Evolutionary conservation across 2,888 invertebrate genomes (phyloP).

Genomic region (Subacronicta megacephala): DNA sequence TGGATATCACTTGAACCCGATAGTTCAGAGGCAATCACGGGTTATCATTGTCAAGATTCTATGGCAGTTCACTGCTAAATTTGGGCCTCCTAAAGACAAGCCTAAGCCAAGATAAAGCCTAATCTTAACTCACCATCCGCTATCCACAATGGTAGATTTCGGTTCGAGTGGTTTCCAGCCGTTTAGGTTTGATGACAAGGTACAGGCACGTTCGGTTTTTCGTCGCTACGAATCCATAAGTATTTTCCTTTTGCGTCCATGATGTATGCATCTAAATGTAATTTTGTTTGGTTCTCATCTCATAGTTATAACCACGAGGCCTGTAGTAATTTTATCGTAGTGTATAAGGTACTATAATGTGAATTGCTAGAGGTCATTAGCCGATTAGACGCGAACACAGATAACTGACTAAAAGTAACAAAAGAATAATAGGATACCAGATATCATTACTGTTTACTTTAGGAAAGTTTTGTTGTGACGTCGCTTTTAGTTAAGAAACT

Average conservation of each 20-base stretch:
- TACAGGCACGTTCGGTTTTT: too few species aligned
- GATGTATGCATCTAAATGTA: background rate
- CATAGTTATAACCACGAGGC: background rate
- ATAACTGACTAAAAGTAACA: slow-evolving; percentile 10
- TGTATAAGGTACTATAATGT: slow-evolving; percentile 3
- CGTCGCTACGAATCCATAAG: too few species aligned
- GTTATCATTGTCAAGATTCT: too few species aligned
- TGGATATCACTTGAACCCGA: too few species aligned
- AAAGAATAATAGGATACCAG: background rate
- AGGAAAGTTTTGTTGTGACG: slow-evolving; percentile 5
- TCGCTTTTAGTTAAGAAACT: background rate
- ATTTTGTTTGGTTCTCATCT: background rate
- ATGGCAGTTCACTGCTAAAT: too few species aligned
- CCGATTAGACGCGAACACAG: background rate
- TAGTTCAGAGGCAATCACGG: too few species aligned
- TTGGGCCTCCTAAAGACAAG: too few species aligned
- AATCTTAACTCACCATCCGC: too few species aligned
- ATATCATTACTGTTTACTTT: background rate
- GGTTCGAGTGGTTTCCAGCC: too few species aligned
- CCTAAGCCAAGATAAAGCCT: too few species aligned
- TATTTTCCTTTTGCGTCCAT: background rate
- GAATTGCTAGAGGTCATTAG: slow-evolving; percentile 21
- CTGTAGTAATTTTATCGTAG: background rate
- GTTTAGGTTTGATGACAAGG: too few species aligned
- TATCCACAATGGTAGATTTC: too few species aligned